Evolutionary conservation across 2,888 invertebrate species (phyloP).

Genomic region (Drosophila robusta): DNA sequence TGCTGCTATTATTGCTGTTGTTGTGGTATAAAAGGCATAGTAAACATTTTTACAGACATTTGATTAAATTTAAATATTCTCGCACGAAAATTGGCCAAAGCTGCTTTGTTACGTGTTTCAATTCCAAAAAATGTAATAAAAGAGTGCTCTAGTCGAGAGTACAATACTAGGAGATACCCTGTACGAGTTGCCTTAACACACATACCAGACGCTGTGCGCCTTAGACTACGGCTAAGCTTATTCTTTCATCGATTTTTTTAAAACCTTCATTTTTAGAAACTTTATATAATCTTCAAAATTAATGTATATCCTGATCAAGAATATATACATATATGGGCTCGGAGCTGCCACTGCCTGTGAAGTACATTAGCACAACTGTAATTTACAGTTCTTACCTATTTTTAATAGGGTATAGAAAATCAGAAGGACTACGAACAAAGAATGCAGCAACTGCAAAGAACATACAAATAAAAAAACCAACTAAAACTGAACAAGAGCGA

Average conservation of each 20-base stretch:
- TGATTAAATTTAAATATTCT: constrained; percentile 80
- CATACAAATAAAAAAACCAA: not conserved
- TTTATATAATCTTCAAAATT: too few relatives aligned
- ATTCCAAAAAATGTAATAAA: constrained; percentile 8
- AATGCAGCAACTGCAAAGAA: not conserved
- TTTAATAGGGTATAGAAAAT: constrained; percentile 15
- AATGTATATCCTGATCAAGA: too few relatives aligned
- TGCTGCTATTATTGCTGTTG: constrained; percentile 20
- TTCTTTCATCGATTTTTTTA: too few relatives aligned
- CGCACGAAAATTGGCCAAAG: constrained; percentile 69
- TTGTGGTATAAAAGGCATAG: constrained; percentile 58
- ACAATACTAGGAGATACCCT: not conserved
- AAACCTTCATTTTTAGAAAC: too few relatives aligned
- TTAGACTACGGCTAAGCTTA: too few relatives aligned
- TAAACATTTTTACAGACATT: constrained; percentile 77
- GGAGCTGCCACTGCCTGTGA: too few relatives aligned
- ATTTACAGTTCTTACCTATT: not conserved
- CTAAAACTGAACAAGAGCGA: constrained; percentile 1
- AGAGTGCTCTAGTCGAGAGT: not conserved
- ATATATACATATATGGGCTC: too few relatives aligned
- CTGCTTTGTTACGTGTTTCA: constrained; percentile 34
- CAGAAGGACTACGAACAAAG: constrained; percentile 28
- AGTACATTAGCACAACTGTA: too few relatives aligned
- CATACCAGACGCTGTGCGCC: too few relatives aligned
- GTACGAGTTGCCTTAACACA: not conserved